A percentile compares a stretch with the other conserved stretches of the same genome.
phyloP scores from a whole-genome alignment of 2,113 vertebrate species.

The Salvelinus namaycush region DNA sequence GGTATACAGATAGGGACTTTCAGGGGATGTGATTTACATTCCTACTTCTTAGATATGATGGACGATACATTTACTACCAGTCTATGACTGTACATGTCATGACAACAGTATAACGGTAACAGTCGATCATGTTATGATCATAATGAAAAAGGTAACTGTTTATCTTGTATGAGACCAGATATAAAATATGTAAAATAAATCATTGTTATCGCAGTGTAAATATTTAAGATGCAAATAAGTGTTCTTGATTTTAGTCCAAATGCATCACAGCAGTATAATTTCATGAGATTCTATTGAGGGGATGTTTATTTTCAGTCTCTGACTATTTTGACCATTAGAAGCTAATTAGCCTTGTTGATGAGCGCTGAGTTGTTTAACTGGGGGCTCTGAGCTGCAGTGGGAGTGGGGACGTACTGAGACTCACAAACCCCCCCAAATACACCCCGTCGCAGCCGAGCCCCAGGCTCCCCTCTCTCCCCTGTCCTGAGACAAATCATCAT shows the following conservation, averaged over 20 bases:
- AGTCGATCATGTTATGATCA: background rate
- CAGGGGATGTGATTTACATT: background rate
- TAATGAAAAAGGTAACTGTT: background rate
- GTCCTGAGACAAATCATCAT: constrained; percentile 23
- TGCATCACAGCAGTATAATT: background rate
- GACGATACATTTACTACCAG: background rate
- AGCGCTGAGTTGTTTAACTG: background rate
- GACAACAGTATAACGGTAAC: background rate
- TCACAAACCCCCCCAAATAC: background rate
- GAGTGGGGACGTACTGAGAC: background rate
- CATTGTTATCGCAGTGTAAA: no score
- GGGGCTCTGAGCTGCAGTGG: background rate
- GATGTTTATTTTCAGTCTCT: constrained; percentile 5
- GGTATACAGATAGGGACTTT: background rate
- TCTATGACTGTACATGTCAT: background rate
- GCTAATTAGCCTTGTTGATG: background rate
- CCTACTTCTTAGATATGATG: background rate
- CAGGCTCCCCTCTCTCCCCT: constrained; percentile 16
- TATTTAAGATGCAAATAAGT: no score
- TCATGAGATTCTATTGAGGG: background rate
- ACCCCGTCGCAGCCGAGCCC: background rate
- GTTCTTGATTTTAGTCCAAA: background rate
- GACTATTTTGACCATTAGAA: constrained; percentile 16
- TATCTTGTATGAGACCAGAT: background rate
- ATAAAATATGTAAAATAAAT: background rate